phyloP scores from a whole-genome alignment of 2,113 vertebrate species.

The Indicator maculatus region DNA sequence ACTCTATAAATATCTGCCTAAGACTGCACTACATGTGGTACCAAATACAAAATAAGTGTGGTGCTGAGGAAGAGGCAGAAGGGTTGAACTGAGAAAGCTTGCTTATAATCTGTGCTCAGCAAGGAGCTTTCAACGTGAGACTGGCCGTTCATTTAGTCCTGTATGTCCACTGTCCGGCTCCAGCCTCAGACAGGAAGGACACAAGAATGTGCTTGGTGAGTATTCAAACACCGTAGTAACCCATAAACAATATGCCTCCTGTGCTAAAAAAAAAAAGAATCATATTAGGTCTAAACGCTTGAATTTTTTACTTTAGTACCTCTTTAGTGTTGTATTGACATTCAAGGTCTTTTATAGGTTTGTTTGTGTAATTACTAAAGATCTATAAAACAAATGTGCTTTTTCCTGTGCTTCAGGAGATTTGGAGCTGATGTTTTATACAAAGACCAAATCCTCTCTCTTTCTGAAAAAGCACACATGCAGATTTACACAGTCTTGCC shows the following conservation, averaged over 20 bases:
- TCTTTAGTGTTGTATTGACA: background rate
- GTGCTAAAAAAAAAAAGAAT: background rate
- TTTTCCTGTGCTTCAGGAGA: background rate
- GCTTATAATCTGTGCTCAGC: background rate
- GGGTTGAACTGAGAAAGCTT: background rate
- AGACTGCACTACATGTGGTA: fast-evolving
- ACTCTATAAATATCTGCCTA: no score
- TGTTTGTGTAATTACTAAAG: background rate
- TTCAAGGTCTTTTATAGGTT: background rate
- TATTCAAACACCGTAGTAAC: background rate
- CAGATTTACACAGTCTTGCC: background rate
- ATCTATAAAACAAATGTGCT: background rate
- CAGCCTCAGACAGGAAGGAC: background rate
- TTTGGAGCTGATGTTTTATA: background rate
- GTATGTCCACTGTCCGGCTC: fast-evolving
- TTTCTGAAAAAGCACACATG: background rate
- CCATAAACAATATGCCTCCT: background rate
- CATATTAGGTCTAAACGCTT: background rate
- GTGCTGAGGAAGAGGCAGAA: background rate
- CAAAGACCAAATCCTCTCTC: background rate
- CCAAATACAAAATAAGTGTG: background rate
- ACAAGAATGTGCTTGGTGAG: fast-evolving
- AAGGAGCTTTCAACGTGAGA: background rate
- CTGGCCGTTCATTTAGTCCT: background rate
- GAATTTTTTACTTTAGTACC: background rate